A percentile compares a stretch with the other conserved stretches of the same genome.
These are phyloP conservation scores for Tragulus kanchil DNA, from an alignment of 2,113 vertebrate genomes.

Conservation along the genomic window DNA sequence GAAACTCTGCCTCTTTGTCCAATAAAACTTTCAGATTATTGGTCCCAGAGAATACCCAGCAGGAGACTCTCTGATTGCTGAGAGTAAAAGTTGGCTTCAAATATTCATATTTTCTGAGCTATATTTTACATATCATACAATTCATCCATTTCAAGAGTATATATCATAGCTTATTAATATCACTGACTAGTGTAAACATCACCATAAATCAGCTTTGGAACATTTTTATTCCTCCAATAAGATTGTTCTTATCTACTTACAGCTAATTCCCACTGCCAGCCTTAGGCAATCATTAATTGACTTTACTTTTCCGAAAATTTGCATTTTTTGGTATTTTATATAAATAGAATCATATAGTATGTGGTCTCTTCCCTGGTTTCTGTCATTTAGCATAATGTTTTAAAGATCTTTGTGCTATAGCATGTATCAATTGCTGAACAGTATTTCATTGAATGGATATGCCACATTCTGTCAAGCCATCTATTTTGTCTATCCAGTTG, in stretches of 20 bases:
- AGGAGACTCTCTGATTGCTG: neutral
- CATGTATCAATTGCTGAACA: neutral
- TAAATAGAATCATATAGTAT: neutral
- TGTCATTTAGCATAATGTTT: neutral
- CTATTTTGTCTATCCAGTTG: neutral
- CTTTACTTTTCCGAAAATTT: neutral
- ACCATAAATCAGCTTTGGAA: conserved; percentile 18
- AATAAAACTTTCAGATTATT: neutral
- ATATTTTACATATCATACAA: neutral
- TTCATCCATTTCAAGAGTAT: neutral
- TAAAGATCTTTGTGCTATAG: neutral
- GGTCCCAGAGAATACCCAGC: neutral
- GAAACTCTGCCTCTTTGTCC: neutral
- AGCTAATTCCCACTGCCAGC: neutral
- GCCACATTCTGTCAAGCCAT: neutral
- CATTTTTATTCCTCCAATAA: neutral
- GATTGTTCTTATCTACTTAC: neutral
- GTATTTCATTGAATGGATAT: neutral
- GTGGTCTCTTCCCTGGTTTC: neutral
- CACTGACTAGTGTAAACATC: neutral
- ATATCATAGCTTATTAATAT: conserved; percentile 28
- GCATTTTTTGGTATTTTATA: neutral
- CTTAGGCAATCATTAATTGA: neutral
- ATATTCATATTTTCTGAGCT: neutral
- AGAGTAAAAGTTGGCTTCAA: neutral